A percentile compares a stretch with the other conserved stretches of the same genome.
Evolutionary conservation across 2,888 invertebrate species (phyloP).

Genomic region (Stenurella melanura): DNA sequence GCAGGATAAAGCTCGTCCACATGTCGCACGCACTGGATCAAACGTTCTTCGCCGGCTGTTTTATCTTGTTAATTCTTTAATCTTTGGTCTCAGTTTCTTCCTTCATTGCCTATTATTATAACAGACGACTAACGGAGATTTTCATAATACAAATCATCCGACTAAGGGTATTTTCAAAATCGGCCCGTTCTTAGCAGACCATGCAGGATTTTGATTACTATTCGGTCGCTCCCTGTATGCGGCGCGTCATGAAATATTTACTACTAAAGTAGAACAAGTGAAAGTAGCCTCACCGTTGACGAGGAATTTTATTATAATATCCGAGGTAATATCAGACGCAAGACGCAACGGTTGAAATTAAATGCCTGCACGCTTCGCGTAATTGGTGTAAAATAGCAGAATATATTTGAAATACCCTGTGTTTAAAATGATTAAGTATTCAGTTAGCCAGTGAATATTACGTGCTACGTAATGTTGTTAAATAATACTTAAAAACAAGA

Average conservation of each 20-base stretch:
- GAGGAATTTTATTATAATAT: conserved; percentile 20
- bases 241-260: conserved; percentile 6
- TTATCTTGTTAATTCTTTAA: no score
- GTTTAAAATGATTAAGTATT: neutral
- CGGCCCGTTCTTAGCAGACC: neutral
- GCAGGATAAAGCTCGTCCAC: no score
- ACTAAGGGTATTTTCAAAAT: neutral
- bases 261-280: conserved; percentile 36
- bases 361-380: conserved; percentile 2
- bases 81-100: no score
- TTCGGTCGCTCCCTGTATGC: neutral
- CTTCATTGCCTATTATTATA: no score
- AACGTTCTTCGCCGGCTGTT: no score
- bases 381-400: conserved; percentile 3
- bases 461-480: neutral
- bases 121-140: no score
- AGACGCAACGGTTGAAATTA: conserved; percentile 12
- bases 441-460: neutral
- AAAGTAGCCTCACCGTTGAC: conserved; percentile 31
- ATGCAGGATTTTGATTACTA: neutral
- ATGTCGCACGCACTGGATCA: no score
- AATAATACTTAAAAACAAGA: neutral
- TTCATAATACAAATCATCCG: no score
- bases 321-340: neutral
- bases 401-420: neutral